These are phyloP conservation scores for Galerucella nymphaeae DNA, from an alignment of 2,888 invertebrate species.

Conservation along the genomic window DNA sequence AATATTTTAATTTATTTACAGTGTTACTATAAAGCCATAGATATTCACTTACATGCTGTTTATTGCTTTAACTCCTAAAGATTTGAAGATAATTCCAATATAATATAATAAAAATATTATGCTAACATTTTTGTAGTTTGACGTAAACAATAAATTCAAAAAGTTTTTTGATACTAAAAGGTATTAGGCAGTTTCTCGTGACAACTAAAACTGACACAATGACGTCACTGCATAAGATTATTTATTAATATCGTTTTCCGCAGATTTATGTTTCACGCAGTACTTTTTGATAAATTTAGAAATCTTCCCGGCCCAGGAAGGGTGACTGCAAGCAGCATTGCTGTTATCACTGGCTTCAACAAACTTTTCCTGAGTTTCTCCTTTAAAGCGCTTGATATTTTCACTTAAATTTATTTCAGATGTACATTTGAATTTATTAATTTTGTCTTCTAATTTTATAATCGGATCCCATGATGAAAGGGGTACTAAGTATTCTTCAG, in stretches of 20 bases:
- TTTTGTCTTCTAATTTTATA: slow-evolving; percentile 51
- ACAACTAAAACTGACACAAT: not conserved
- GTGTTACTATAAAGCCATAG: not conserved
- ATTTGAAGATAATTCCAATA: not conserved
- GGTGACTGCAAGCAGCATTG: slow-evolving; percentile 35
- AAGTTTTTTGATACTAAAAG: not conserved
- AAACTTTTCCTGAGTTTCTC: slow-evolving; percentile 24
- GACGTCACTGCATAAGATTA: not conserved
- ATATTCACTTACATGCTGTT: not conserved
- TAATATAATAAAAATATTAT: not conserved
- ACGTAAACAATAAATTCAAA: not conserved
- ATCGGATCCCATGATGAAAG: slow-evolving; percentile 70
- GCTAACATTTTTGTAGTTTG: not conserved
- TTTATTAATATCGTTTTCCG: slow-evolving; percentile 30
- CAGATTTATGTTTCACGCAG: slow-evolving; percentile 50
- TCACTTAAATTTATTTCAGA: slow-evolving; percentile 44
- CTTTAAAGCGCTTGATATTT: not conserved
- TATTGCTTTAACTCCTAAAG: not conserved
- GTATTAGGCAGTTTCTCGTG: not conserved
- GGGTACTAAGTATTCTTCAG: slow-evolving; percentile 68
- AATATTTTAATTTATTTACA: too few species aligned
- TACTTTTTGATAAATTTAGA: slow-evolving; percentile 56
- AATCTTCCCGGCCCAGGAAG: slow-evolving; percentile 56
- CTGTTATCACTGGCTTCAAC: slow-evolving; percentile 19
- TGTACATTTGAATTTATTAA: slow-evolving; percentile 47